Conservation (phyloP, 2,797 vertebrate genomes). For the Takifugu rubripes region DNA sequence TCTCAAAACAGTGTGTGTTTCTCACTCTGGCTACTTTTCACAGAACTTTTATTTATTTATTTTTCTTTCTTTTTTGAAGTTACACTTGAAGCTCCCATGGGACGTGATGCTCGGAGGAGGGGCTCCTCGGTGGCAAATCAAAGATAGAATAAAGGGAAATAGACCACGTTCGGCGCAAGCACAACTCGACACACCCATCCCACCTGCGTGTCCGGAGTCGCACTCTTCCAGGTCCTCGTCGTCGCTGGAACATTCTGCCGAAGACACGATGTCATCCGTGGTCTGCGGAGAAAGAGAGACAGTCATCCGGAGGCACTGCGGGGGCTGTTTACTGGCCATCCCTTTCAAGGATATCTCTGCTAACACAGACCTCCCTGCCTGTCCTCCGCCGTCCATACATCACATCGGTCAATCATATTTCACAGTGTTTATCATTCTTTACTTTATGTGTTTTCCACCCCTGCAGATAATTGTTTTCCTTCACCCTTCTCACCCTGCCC, state of each 20-base stretch:
- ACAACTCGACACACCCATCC: conserved; percentile 92
- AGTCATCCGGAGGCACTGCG: conserved; percentile 19
- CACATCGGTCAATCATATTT: conserved; percentile 74
- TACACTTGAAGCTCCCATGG: conserved; percentile 85
- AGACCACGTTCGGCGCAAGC: conserved; percentile 79
- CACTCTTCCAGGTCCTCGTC: conserved; percentile 98
- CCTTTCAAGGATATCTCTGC: conserved; percentile 62
- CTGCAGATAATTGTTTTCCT: conserved; percentile 74
- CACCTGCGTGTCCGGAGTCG: conserved; percentile 96
- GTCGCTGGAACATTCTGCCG: conserved; percentile 97
- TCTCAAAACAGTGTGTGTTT: conserved; percentile 34
- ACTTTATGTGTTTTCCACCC: conserved; percentile 68
- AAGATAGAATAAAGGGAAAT: conserved; percentile 62
- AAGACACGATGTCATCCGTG: conserved; percentile 95
- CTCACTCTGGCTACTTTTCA: conserved; percentile 27
- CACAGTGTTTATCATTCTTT: conserved; percentile 73
- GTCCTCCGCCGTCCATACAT: conserved; percentile 61
- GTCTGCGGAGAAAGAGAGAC: conserved; percentile 70
- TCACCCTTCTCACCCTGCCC: conserved; percentile 56
- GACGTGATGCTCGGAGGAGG: conserved; percentile 88
- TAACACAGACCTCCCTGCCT: conserved; percentile 41
- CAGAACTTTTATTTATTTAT: conserved; percentile 10
- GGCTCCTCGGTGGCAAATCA: conserved; percentile 84
- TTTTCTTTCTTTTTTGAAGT: conserved; percentile 49
- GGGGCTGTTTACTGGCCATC: conserved; percentile 10